Evolutionary conservation across 2,888 invertebrate species (phyloP), one percentile per base, ranked within the genome.

Genomic region (Tachina fera): DNA sequence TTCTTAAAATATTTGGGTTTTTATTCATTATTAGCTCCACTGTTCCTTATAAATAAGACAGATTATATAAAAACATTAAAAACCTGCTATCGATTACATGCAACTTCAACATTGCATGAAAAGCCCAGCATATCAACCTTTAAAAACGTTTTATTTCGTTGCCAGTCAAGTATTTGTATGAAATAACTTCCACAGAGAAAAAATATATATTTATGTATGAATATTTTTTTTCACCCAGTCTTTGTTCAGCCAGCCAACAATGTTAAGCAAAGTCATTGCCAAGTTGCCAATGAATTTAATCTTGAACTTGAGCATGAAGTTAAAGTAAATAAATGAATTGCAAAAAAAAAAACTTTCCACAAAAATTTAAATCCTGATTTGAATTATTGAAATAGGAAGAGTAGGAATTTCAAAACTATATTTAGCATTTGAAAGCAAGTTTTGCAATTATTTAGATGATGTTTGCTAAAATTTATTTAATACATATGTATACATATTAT

Each of bases 231-330:
- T 22, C 0, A 47, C 9, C 11, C 47, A 31, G 47, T 1, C 4
- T 22, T 2, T 31, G 49, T 43, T 31, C n/a, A n/a, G n/a, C n/a
- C n/a, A n/a, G n/a, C n/a, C n/a, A n/a, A n/a, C n/a, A n/a, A n/a
- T n/a, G n/a, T n/a, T n/a, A 51, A 60, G 74, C 11, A 22, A 81
- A 81, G 49, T 80, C 77, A 51, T 67, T 83, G 68, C 56, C 53
- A 53, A 70, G 49, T 45, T 58, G 31, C 31, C 61, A 75, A 70
- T 56, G 53, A 68, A 43, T 45, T 51, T 67, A 77, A 71, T 63
- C 85, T 85, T 85, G 85, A 85, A 85, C 85, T 85, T 85, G 82
- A 82, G 82, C 74, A 58, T 16, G 9, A 51, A 31, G 6, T 68
- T 60, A 13, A 68, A 16, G 47, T 39, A 16, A 43, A 19, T 68